Evolutionary conservation across 1,140 invertebrate genomes (phyloP).

Genomic region (Thereuonema tuberculata): DNA sequence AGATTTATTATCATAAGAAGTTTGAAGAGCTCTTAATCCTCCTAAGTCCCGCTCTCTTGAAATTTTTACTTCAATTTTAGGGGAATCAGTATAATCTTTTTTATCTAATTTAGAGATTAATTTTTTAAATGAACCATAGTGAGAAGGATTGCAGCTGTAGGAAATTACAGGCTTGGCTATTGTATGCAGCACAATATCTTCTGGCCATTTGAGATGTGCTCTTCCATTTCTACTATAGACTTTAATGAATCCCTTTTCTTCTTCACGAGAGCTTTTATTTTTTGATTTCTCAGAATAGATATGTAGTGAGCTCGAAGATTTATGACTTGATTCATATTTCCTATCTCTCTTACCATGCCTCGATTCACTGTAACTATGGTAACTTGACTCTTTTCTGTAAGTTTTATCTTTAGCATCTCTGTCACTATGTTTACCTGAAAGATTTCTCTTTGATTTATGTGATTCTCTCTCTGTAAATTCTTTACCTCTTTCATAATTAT

Average conservation of each 20-base stretch:
- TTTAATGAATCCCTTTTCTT: background rate
- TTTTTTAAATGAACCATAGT: background rate
- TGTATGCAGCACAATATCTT: slow-evolving; percentile 18
- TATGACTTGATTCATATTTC: background rate
- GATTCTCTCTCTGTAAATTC: no score
- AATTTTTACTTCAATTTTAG: no score
- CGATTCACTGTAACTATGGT: no score
- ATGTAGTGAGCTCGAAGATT: background rate
- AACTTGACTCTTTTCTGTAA: no score
- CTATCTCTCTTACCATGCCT: background rate
- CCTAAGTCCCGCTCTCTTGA: no score
- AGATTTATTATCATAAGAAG: background rate
- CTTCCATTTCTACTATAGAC: background rate
- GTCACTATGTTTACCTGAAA: no score
- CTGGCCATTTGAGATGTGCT: slow-evolving; percentile 12
- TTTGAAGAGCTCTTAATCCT: background rate
- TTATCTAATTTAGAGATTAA: no score
- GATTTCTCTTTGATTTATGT: no score
- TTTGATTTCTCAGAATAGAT: no score
- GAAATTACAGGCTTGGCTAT: slow-evolving; percentile 13
- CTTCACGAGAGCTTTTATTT: background rate
- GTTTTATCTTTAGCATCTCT: no score
- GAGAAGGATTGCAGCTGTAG: slow-evolving; percentile 19
- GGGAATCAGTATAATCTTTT: no score
- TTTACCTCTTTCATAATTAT: no score